These are phyloP conservation scores for Chiridota heheva DNA, from an alignment of 35 echinoderm and acorn worm genomes.

Conservation along the genomic window DNA sequence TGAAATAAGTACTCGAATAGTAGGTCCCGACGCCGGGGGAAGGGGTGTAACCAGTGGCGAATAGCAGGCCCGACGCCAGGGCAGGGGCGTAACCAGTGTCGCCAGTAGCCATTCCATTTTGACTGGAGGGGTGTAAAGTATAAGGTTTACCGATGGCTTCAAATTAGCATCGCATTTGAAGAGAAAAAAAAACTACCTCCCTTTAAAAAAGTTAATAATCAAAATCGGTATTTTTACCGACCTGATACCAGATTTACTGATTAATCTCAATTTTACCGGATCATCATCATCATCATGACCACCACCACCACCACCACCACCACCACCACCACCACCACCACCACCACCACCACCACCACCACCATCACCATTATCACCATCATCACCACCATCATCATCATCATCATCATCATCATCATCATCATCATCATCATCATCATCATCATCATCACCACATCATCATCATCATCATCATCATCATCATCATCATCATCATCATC, in stretches of 20 bases:
- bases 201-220: too few relatives aligned
- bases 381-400: constrained; percentile 5
- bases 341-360: constrained; percentile 4
- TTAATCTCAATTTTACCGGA: too few relatives aligned
- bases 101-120: too few relatives aligned
- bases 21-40: too few relatives aligned
- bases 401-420: constrained; percentile 2
- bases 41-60: too few relatives aligned
- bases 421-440: constrained; percentile 6
- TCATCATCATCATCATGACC: background rate
- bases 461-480: constrained; percentile 5
- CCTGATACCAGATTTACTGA: too few relatives aligned
- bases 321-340: constrained; percentile 4
- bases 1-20: too few relatives aligned
- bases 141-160: too few relatives aligned
- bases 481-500: constrained; percentile 6
- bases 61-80: too few relatives aligned
- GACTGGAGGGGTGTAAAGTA: too few relatives aligned
- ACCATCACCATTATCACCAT: constrained; percentile 6
- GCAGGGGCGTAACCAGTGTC: too few relatives aligned
- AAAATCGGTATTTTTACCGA: too few relatives aligned
- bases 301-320: background rate
- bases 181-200: background rate
- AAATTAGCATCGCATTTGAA: background rate
- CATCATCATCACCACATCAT: constrained; percentile 5